Conservation (phyloP, 1,140 invertebrate genomes). For the Ptiloglossa arizonensis region DNA sequence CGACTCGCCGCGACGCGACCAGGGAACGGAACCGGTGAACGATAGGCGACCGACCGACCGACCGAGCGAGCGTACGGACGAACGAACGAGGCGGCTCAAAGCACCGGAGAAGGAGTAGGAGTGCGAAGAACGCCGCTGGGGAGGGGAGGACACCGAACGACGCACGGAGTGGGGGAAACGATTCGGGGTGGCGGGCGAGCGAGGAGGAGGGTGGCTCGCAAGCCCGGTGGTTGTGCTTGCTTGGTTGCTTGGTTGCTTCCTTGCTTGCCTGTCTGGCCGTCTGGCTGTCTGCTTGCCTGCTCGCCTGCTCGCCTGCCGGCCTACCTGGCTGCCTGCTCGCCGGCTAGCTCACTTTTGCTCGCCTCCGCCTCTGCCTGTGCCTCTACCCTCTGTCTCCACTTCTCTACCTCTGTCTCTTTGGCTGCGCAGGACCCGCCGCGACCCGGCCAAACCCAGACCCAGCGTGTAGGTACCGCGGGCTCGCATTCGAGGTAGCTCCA, state of each 20-base stretch:
- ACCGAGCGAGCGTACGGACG: constrained; percentile 13
- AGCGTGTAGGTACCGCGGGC: constrained; percentile 71
- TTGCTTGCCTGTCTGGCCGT: constrained; percentile 45
- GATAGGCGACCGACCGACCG: too few species aligned
- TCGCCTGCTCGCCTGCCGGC: constrained; percentile 43
- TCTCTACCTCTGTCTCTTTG: constrained; percentile 49
- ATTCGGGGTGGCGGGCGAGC: constrained; percentile 14
- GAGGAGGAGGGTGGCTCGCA: constrained; percentile 43
- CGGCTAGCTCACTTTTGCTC: constrained; percentile 48
- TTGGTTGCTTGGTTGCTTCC: constrained; percentile 28
- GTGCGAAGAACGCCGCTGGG: constrained; percentile 18
- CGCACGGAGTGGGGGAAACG: constrained; percentile 37
- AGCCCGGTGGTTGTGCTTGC: constrained; percentile 50
- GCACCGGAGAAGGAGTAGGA: constrained; percentile 60
- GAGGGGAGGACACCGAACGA: constrained; percentile 35
- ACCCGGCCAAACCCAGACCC: constrained; percentile 79
- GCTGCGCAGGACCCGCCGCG: constrained; percentile 75
- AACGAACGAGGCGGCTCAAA: constrained; percentile 53
- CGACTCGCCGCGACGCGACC: background rate
- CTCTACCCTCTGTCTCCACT: background rate
- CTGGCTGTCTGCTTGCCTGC: constrained; percentile 20
- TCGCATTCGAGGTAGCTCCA: constrained; percentile 76
- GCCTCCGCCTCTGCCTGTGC: constrained; percentile 20
- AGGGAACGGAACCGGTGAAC: constrained; percentile 1
- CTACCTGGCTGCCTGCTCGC: constrained; percentile 38